phyloP scores from a whole-genome alignment of 2,113 vertebrate species.

The Myrmophylax atrothorax region DNA sequence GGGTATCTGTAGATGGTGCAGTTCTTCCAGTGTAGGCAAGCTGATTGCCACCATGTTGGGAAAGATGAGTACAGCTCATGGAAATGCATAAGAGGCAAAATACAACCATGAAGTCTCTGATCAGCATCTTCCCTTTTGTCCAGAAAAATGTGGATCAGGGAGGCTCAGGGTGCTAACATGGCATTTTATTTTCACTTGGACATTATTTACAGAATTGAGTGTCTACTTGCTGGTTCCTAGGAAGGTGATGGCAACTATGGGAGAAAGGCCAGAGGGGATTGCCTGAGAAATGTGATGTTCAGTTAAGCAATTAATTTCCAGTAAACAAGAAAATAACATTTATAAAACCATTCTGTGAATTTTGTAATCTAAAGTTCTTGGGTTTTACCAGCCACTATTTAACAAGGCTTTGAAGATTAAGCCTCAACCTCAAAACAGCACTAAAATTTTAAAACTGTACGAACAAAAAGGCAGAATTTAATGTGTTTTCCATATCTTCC shows the following conservation, averaged over 20 bases:
- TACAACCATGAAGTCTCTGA: background rate
- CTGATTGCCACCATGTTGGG: background rate
- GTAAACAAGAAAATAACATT: background rate
- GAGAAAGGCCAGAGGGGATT: background rate
- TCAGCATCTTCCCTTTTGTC: background rate
- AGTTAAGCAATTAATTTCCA: background rate
- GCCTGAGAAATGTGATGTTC: background rate
- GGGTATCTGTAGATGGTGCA: background rate
- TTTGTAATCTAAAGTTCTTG: background rate
- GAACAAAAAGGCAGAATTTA: background rate
- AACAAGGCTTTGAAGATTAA: background rate
- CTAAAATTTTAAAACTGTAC: background rate
- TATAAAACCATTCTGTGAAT: background rate
- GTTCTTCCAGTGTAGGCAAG: background rate
- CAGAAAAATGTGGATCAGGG: rapidly evolving
- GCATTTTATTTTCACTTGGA: background rate
- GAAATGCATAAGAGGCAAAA: background rate
- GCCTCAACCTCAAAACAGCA: background rate
- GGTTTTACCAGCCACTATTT: background rate
- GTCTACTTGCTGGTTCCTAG: background rate
- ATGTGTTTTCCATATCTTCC: background rate
- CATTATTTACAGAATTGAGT: background rate
- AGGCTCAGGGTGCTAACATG: background rate
- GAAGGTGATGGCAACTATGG: background rate
- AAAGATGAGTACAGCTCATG: background rate